Percentiles rank a stretch among this genome's conserved stretches.
phyloP scores from a whole-genome alignment of 2,888 invertebrate genomes.

The Panopea generosa region DNA sequence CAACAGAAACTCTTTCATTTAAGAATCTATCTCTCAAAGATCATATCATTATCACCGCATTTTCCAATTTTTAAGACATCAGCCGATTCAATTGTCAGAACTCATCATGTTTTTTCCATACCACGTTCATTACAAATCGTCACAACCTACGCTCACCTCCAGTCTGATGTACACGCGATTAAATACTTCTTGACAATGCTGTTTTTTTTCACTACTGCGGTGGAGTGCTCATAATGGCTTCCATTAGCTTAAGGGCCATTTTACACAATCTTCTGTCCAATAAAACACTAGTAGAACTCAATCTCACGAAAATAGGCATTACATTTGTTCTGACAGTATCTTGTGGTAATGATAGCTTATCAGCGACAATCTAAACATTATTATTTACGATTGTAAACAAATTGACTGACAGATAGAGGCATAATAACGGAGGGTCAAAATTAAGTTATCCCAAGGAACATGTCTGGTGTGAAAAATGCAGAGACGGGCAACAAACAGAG shows the following conservation, averaged over 20 bases:
- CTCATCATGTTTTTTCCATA: too few species aligned
- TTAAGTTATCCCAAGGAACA: conserved; percentile 15
- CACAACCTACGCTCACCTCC: too few species aligned
- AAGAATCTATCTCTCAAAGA: too few species aligned
- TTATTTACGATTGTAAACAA: conserved; percentile 39
- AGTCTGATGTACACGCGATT: too few species aligned
- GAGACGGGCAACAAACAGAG: too few species aligned
- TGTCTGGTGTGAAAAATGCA: too few species aligned
- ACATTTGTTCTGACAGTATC: conserved; percentile 20
- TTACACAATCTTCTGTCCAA: background rate
- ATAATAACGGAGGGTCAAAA: conserved; percentile 14
- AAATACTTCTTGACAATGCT: too few species aligned
- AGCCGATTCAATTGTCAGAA: too few species aligned
- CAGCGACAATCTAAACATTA: conserved; percentile 34
- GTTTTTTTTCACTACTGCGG: background rate
- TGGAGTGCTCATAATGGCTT: background rate
- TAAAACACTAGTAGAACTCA: conserved; percentile 5
- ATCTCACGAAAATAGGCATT: conserved; percentile 4
- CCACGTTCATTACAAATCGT: too few species aligned
- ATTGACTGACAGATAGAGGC: conserved; percentile 30
- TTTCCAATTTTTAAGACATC: too few species aligned
- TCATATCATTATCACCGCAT: too few species aligned
- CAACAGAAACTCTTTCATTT: too few species aligned
- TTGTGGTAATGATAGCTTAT: conserved; percentile 31
- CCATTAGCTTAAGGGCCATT: conserved; percentile 8